Evolutionary conservation across 2,888 invertebrate species (phyloP), one percentile per base, ranked within the genome.

Genomic region (Spisula solida): DNA sequence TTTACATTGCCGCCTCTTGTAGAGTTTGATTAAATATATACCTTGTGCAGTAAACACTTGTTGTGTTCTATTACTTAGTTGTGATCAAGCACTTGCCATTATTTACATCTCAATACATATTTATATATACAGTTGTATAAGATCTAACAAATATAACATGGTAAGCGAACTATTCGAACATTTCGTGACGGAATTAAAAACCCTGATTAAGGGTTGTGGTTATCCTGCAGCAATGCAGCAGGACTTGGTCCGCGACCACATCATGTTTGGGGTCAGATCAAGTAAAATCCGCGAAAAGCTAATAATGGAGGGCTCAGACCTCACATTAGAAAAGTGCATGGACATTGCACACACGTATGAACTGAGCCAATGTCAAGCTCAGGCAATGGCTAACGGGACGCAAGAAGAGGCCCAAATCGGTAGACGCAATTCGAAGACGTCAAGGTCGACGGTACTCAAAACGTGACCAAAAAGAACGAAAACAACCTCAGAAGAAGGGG

Each of bases 131-230:
- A n/a, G n/a, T n/a, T n/a, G n/a, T n/a, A n/a, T n/a, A n/a, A n/a
- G n/a, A n/a, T n/a, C 2, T 8, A 41, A 41, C 41, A 41, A 41
- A 41, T 41, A 41, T 41, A 41, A 41, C 41, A 41, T 41, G 41
- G 41, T 41, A 18, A 31, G 14, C 18, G 90, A 88, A 83, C 31
- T 81, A 6, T 86, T 92, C 51, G 90, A 90, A 20, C 89, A 87
- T n/a, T 92, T 89, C 82, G 86, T 92, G 1, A 91, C 90, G 31
- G 87, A 85, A 29, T 82, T 92, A 25, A 85, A 90, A 81, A 55
- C 88, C 2, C 18, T 83, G 20, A 55, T 87, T 6, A 82, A 48
- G 41, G 90, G 75, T 31, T 83, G 83, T 25, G 51, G 18, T 31
- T 83, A 75, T 75, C 51, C 48, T 18, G 66, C 10, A 1, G 66